Evolutionary conservation across 1,140 invertebrate species (phyloP).

Genomic region (Matsumurasca onukii): DNA sequence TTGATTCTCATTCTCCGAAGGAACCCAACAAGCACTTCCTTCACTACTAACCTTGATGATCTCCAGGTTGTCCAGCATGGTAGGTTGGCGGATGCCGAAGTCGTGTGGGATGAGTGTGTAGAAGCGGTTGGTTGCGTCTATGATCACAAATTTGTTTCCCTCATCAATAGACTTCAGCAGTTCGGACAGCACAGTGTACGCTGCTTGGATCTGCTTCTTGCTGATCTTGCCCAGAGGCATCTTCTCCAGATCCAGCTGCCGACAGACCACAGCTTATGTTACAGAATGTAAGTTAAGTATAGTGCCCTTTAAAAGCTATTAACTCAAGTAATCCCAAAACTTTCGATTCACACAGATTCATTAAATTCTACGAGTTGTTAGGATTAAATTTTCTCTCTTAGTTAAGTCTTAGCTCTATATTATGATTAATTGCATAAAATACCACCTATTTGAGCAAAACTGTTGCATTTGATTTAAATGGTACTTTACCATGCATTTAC

Average conservation of each 20-base stretch:
- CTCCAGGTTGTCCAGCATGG: constrained; percentile 73
- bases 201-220: constrained; percentile 83
- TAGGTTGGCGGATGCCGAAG: constrained; percentile 84
- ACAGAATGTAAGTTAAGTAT: no score
- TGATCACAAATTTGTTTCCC: constrained; percentile 57
- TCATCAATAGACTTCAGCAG: constrained; percentile 65
- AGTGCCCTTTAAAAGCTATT: no score
- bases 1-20: no score
- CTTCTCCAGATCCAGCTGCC: constrained; percentile 88
- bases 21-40: no score
- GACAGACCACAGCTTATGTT: no score
- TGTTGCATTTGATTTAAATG: not conserved
- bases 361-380: no score
- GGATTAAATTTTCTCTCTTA: no score
- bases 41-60: constrained; percentile 74
- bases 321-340: no score
- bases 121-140: constrained; percentile 89
- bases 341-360: no score
- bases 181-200: constrained; percentile 80
- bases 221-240: constrained; percentile 98
- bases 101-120: constrained; percentile 95
- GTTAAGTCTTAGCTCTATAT: no score
- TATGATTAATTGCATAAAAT: not conserved
- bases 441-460: not conserved
- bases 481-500: not conserved